phyloP scores from a whole-genome alignment of 2,888 invertebrate species.

The Reticulitermes lucifugus region DNA sequence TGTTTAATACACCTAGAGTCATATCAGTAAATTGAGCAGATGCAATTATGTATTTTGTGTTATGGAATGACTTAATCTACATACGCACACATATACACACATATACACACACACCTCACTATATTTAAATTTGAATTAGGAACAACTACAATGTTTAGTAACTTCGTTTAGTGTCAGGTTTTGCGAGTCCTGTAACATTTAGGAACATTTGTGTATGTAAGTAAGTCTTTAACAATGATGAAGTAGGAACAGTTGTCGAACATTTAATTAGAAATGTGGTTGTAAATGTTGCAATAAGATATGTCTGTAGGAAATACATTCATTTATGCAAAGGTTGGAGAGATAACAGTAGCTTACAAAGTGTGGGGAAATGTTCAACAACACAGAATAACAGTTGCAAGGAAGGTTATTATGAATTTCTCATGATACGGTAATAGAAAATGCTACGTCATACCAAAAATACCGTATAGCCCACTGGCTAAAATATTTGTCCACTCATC shows the following conservation, averaged over 20 bases:
- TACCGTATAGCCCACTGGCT: background rate
- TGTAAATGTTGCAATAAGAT: background rate
- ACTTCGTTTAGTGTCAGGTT: constrained; percentile 10
- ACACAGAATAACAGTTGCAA: constrained; percentile 4
- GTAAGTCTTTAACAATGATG: background rate
- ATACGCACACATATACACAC: background rate
- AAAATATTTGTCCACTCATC: constrained; percentile 34
- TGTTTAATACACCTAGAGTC: background rate
- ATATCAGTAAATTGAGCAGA: constrained; percentile 25
- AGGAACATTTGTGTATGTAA: constrained; percentile 13
- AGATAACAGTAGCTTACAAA: background rate
- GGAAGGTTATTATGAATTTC: background rate
- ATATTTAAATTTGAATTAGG: background rate
- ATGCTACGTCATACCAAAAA: constrained; percentile 14
- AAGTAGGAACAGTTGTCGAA: constrained; percentile 21
- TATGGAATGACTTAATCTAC: constrained; percentile 20
- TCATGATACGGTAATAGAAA: background rate
- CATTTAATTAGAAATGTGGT: background rate
- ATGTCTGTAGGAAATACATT: background rate
- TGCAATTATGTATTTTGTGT: constrained; percentile 2
- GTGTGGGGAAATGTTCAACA: background rate
- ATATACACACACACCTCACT: background rate
- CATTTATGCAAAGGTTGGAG: background rate
- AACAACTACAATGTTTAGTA: constrained; percentile 21
- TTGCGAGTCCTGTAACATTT: constrained; percentile 22